Evolutionary conservation across 2,888 invertebrate species (phyloP).

Genomic region (Syrista parreyssii): DNA sequence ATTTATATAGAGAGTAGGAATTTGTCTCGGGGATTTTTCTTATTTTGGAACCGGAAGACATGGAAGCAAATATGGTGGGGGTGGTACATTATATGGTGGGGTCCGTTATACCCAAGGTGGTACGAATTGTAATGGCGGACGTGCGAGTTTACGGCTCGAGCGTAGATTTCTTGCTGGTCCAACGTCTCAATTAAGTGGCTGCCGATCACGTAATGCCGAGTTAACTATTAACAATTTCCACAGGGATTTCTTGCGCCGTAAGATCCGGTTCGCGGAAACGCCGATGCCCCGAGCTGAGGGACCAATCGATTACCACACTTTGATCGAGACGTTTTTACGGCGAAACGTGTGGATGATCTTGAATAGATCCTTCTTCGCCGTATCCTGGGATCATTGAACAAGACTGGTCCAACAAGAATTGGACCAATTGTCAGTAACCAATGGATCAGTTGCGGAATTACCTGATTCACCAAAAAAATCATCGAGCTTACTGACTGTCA

Average conservation of each 20-base stretch:
- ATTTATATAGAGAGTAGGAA: not conserved
- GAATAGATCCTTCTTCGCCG: conserved; percentile 12
- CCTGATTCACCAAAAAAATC: not conserved
- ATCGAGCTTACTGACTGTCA: no score
- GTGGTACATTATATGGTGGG: not conserved
- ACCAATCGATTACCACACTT: conserved; percentile 32
- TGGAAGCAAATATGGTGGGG: not conserved
- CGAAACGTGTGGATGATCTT: conserved; percentile 20
- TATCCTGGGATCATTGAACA: not conserved
- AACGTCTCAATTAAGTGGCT: conserved; percentile 40
- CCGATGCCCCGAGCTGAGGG: conserved; percentile 15
- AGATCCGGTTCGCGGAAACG: conserved; percentile 18
- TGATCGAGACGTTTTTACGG: conserved; percentile 19
- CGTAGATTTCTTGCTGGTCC: conserved; percentile 12
- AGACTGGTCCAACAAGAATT: not conserved
- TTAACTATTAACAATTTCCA: conserved; percentile 25
- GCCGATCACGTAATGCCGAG: conserved; percentile 13
- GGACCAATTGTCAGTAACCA: not conserved
- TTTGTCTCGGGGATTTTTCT: not conserved
- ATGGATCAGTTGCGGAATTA: not conserved
- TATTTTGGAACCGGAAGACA: not conserved
- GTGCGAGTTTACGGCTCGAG: not conserved
- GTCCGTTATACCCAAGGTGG: not conserved
- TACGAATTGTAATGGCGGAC: not conserved
- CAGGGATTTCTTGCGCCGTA: conserved; percentile 12